Evolutionary conservation across 2,888 invertebrate genomes (phyloP).

Genomic region (Phaedon cochleariae): DNA sequence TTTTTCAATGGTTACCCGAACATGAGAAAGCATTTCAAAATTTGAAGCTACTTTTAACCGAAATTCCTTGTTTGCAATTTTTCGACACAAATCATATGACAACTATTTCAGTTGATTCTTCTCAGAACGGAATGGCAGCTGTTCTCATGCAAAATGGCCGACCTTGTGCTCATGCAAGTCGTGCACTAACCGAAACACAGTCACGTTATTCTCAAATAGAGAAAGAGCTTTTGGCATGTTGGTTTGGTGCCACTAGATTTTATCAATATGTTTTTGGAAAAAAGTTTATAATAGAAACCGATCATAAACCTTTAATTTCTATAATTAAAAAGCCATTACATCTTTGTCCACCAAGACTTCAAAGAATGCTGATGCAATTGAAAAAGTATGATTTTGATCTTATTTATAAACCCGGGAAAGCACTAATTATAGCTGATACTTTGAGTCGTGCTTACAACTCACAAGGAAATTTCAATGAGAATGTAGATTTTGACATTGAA

Average conservation of each 20-base stretch:
- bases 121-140: conserved; percentile 44
- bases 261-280: too few relatives aligned
- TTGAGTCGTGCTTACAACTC: conserved; percentile 13
- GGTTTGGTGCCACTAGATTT: conserved; percentile 34
- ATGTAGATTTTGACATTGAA: neutral
- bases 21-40: conserved; percentile 24
- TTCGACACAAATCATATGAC: neutral
- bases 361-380: conserved; percentile 21
- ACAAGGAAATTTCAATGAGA: conserved; percentile 17
- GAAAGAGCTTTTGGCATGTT: conserved; percentile 40
- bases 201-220: conserved; percentile 33
- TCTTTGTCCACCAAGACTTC: conserved; percentile 14
- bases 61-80: neutral
- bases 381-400: too few relatives aligned
- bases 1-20: conserved; percentile 12
- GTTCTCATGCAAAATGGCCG: conserved; percentile 39
- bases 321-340: conserved; percentile 16
- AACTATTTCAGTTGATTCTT: conserved; percentile 43
- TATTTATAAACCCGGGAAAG: conserved; percentile 20
- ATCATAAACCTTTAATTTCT: too few relatives aligned
- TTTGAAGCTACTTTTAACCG: conserved; percentile 19
- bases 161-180: neutral
- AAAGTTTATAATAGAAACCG: too few relatives aligned
- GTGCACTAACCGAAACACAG: neutral
- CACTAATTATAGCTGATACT: conserved; percentile 20